A percentile compares a stretch with the other conserved stretches of the same genome.
Evolutionary conservation across 2,888 invertebrate genomes (phyloP).

Genomic region (Eristalinus aeneus): DNA sequence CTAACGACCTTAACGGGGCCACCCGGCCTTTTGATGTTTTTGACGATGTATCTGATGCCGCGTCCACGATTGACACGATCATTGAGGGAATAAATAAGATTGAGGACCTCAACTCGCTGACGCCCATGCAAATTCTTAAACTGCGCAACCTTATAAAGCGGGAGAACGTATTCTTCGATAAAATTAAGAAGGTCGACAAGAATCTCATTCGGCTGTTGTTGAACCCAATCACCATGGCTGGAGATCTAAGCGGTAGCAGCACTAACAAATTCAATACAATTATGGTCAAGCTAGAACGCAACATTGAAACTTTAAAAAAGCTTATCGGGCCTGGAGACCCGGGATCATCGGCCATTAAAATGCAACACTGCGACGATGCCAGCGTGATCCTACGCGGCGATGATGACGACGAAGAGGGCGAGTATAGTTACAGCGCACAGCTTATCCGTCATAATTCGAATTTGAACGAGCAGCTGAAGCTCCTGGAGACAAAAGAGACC

Average conservation of each 20-base stretch:
- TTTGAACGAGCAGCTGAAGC: slow-evolving; percentile 78
- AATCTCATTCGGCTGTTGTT: slow-evolving; percentile 77
- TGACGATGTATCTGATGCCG: neutral
- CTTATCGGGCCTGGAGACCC: slow-evolving; percentile 74
- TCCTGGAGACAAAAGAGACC: slow-evolving; percentile 78
- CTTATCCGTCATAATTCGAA: slow-evolving; percentile 78
- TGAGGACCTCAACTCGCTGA: slow-evolving; percentile 74
- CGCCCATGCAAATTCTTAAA: slow-evolving; percentile 74
- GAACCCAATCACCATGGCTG: slow-evolving; percentile 77
- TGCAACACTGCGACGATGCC: slow-evolving; percentile 31
- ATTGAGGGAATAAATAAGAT: slow-evolving; percentile 78
- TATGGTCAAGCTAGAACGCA: slow-evolving; percentile 77
- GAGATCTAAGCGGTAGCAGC: slow-evolving; percentile 71
- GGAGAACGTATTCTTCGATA: slow-evolving; percentile 78
- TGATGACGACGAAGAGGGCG: slow-evolving; percentile 39
- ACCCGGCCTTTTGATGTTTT: slow-evolving; percentile 16
- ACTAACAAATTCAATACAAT: slow-evolving; percentile 73
- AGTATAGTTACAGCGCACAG: slow-evolving; percentile 70
- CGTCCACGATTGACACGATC: slow-evolving; percentile 65
- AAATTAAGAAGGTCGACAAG: slow-evolving; percentile 78
- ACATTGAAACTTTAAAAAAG: slow-evolving; percentile 79
- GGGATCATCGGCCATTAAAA: neutral
- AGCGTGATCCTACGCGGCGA: slow-evolving; percentile 44
- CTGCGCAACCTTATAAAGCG: slow-evolving; percentile 75
- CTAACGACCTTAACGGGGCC: slow-evolving; percentile 47